Base-by-base conservation (phyloP, 2,888 invertebrate genomes). In the Sminthurinus aureus region DNA sequence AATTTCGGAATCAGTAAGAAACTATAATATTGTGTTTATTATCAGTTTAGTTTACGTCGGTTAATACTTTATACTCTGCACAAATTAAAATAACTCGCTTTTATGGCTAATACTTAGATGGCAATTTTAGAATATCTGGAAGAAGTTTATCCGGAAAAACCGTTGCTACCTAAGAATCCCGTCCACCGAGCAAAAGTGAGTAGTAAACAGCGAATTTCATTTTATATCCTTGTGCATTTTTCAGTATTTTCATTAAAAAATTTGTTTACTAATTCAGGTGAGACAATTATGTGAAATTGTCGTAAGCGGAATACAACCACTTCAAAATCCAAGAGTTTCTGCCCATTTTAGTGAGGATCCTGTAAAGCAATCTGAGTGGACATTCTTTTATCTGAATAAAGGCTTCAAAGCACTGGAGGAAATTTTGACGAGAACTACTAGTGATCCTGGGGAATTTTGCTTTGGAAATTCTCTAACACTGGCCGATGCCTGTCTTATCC, bases 91-190 rank as follows among this genome's bases (percentile, higher is more conserved):
- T 58, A 58, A 58, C 58, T 12, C 11, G 15, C 9, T 58, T 12
- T 66, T n/a, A n/a, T 66, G 15, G 20, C 20, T 18, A 15, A 66
- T n/a, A n/a, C 6, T 66, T 15, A 95, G 88, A 91, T 96, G 82
- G 95, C 94, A 90, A 98, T 99, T 88, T 94, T 99, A 93, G 97
- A 98, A 90, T 99, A 98, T 90, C 91, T 99, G 89, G 98, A 99
- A 90, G 98, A 98, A 91, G 95, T 95, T 0, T 93, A 96, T 89
- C 96, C 96, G 0, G 95, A 96, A 89, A 93, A 95, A 87, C 93
- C 96, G 0, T 91, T 99, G 11, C 92, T 98, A 92, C 98, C 98
- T 0, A 95, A 95, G 89, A 97, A 98, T 91, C 94, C 96, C 85
- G 93, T 94, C 81, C 94, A 95, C 90, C 93, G 97, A 89, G 97